phyloP scores from a whole-genome alignment of 2,113 vertebrate genomes.

The Mormoops blainvillei region DNA sequence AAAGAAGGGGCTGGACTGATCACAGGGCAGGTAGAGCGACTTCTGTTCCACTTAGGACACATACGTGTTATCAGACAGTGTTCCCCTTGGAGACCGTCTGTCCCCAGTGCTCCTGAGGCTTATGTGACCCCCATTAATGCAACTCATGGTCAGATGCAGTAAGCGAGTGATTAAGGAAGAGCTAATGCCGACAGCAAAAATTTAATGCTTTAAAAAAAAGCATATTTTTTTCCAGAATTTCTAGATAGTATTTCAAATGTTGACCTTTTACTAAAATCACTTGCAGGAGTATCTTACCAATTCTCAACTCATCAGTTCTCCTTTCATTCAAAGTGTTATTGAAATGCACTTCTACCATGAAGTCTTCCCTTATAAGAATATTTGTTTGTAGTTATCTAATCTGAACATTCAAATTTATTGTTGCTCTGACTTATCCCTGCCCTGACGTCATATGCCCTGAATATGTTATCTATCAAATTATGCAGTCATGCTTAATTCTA shows the following conservation, averaged over 20 bases:
- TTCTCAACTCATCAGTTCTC: background rate
- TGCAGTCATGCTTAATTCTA: accelerated
- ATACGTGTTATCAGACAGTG: background rate
- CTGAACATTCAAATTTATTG: background rate
- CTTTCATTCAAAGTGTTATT: background rate
- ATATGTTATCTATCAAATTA: background rate
- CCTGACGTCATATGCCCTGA: background rate
- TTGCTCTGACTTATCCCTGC: background rate
- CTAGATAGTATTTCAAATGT: background rate
- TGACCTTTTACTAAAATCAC: background rate
- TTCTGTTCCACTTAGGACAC: background rate
- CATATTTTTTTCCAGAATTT: background rate
- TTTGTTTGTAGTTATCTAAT: background rate
- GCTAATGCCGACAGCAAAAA: background rate
- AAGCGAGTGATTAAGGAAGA: background rate
- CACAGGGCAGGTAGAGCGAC: background rate
- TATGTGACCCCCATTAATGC: background rate
- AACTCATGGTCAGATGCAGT: background rate
- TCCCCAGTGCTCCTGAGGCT: background rate
- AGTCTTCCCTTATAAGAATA: background rate
- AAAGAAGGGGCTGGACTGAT: background rate
- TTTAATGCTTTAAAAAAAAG: background rate
- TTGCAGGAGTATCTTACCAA: background rate
- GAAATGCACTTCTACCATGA: background rate
- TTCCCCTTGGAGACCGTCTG: background rate